These are phyloP conservation scores for Cosmia trapezina DNA, from an alignment of 2,888 invertebrate genomes.

Conservation along the genomic window DNA sequence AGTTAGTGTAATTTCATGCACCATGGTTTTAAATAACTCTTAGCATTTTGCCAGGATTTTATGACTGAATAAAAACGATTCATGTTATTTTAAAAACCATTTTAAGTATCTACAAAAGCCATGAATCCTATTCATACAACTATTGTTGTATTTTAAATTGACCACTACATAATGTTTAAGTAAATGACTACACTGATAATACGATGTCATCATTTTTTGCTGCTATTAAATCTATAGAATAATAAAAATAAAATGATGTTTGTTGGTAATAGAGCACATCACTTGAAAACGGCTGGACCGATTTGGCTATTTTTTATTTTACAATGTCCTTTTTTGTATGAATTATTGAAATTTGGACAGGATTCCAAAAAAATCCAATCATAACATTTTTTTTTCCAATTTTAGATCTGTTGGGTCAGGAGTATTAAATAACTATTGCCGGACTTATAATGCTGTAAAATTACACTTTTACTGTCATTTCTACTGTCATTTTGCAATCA, in stretches of 20 bases:
- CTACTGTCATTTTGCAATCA: too few relatives aligned
- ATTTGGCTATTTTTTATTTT: background rate
- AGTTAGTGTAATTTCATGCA: slow-evolving; percentile 44
- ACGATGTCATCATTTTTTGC: background rate
- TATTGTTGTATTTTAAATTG: slow-evolving; percentile 1
- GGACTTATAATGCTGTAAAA: too few relatives aligned
- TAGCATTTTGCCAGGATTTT: slow-evolving; percentile 12
- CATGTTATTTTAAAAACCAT: background rate
- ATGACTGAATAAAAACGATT: slow-evolving; percentile 24
- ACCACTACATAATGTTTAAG: background rate
- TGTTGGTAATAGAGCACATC: background rate
- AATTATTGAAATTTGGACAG: background rate
- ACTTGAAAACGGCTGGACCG: background rate
- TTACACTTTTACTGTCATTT: too few relatives aligned
- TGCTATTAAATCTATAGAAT: background rate
- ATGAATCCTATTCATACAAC: background rate
- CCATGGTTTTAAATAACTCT: slow-evolving; percentile 23
- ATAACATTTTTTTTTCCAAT: too few relatives aligned
- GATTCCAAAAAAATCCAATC: too few relatives aligned
- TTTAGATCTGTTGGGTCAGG: too few relatives aligned
- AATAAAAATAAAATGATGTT: background rate
- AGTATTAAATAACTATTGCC: too few relatives aligned
- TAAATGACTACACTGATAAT: background rate
- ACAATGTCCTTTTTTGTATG: background rate
- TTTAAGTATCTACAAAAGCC: slow-evolving; percentile 17